Percentiles rank a stretch among this genome's conserved stretches.
Evolutionary conservation across 2,113 vertebrate species (phyloP).

Genomic region (Pardalotus punctatus): DNA sequence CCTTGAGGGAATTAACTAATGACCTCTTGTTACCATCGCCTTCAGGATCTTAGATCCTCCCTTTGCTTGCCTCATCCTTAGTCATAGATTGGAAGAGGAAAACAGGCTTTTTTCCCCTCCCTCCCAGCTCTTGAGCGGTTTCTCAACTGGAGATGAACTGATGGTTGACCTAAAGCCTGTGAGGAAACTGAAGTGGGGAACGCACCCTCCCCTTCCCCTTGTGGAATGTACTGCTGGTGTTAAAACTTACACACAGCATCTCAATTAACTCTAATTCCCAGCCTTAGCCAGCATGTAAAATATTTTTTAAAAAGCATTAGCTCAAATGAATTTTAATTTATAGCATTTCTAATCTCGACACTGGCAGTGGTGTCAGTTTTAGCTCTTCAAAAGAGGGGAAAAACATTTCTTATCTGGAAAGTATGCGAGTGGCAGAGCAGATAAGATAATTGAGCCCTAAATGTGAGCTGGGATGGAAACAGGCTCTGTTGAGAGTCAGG

Average conservation of each 20-base stretch:
- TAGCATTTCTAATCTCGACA: background rate
- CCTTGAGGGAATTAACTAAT: conserved; percentile 55
- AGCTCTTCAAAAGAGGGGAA: background rate
- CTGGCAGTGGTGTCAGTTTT: background rate
- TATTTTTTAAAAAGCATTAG: background rate
- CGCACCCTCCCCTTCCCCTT: background rate
- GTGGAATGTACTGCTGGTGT: background rate
- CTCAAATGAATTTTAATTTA: background rate
- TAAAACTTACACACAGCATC: background rate
- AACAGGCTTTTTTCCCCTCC: background rate
- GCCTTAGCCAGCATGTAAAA: background rate
- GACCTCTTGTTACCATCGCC: conserved; percentile 51
- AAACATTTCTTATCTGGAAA: conserved; percentile 53
- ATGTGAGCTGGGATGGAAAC: conserved; percentile 66
- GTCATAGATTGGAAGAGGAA: conserved; percentile 57
- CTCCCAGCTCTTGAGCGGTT: background rate
- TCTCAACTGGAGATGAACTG: conserved; percentile 41
- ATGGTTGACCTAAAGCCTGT: background rate
- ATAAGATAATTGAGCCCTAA: conserved; percentile 66
- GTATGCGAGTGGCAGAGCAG: conserved; percentile 48
- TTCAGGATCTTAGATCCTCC: conserved; percentile 59
- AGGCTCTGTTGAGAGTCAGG: conserved; percentile 48
- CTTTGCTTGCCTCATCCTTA: conserved; percentile 55
- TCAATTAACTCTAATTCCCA: background rate
- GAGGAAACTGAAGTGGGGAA: background rate